These are phyloP conservation scores for Actinopyga echinites DNA, from an alignment of 53 echinoderm and acorn worm genomes.

Conservation along the genomic window DNA sequence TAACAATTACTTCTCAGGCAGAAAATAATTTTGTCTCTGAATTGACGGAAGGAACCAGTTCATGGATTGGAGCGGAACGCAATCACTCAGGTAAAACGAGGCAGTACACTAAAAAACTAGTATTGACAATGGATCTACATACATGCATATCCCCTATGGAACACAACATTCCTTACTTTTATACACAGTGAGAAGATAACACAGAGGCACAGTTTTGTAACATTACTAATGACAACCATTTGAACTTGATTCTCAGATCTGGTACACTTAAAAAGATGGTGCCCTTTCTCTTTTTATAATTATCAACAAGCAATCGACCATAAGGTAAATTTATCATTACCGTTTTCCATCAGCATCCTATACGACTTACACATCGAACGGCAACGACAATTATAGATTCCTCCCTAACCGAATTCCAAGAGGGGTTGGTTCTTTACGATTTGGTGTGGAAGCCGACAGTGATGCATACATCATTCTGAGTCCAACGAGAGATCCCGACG, in stretches of 20 bases:
- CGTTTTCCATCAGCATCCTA: slow-evolving; percentile 2
- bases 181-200: too few species aligned
- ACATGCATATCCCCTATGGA: too few species aligned
- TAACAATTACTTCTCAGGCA: background rate
- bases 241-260: too few species aligned
- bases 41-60: background rate
- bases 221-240: too few species aligned
- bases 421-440: slow-evolving; percentile 15
- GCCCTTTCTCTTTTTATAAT: too few species aligned
- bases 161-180: too few species aligned
- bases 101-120: too few species aligned
- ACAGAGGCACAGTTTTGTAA: too few species aligned
- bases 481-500: slow-evolving; percentile 4
- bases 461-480: slow-evolving; percentile 14
- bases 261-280: too few species aligned
- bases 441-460: background rate
- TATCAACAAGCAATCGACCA: too few species aligned
- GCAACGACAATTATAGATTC: background rate
- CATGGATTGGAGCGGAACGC: slow-evolving; percentile 3
- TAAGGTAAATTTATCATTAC: too few species aligned
- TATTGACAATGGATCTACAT: too few species aligned
- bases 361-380: background rate
- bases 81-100: background rate
- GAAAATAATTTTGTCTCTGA: slow-evolving; percentile 3
- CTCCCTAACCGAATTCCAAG: slow-evolving; percentile 5